Evolutionary conservation across 2,888 invertebrate genomes (phyloP).

Genomic region (Flexamia atlantica): DNA sequence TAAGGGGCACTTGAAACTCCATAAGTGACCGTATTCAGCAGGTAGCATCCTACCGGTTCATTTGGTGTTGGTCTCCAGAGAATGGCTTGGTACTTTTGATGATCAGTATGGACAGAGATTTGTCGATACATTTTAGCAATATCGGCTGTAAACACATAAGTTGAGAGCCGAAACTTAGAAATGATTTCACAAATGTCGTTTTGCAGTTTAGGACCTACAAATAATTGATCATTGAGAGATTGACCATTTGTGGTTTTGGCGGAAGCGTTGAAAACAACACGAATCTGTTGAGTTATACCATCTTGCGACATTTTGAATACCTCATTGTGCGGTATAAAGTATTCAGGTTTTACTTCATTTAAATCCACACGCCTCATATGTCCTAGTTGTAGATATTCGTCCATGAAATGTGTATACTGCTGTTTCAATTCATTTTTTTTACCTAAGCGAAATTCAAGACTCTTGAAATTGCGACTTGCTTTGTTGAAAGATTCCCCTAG

Average conservation of each 20-base stretch:
- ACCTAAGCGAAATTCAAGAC: no score
- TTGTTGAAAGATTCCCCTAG: no score
- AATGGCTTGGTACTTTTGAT: conserved; percentile 32
- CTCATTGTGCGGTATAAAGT: no score
- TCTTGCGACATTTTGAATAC: no score
- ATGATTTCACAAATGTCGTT: conserved; percentile 36
- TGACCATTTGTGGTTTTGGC: not conserved
- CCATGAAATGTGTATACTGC: no score
- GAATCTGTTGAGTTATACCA: no score
- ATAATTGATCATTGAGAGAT: conserved; percentile 18
- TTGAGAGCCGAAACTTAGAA: not conserved
- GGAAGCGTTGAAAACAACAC: conserved; percentile 39
- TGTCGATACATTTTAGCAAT: conserved; percentile 29
- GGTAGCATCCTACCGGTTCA: not conserved
- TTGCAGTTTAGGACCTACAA: conserved; percentile 25
- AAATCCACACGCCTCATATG: no score
- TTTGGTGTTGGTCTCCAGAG: conserved; percentile 25
- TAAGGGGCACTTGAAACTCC: conserved; percentile 31
- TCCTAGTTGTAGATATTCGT: no score
- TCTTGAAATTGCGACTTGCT: no score
- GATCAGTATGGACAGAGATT: conserved; percentile 3
- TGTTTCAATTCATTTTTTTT: no score
- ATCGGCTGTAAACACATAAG: conserved; percentile 19
- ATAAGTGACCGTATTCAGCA: conserved; percentile 23
- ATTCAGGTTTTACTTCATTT: no score